phyloP scores from a whole-genome alignment of 2,113 vertebrate species.

The Oncorhynchus clarkii region DNA sequence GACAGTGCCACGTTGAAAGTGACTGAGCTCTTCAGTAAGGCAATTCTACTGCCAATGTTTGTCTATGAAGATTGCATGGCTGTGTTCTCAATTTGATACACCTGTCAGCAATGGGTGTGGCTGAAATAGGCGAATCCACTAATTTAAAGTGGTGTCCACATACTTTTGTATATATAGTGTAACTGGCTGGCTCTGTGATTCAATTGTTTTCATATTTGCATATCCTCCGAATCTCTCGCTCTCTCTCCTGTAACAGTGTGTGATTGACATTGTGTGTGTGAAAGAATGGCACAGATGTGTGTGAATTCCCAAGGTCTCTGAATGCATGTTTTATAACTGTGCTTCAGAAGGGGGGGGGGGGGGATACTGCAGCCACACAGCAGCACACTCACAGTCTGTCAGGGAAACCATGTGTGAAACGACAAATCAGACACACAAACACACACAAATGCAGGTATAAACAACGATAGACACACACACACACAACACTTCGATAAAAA shows the following conservation, averaged over 20 bases:
- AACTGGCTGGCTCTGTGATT: too few relatives aligned
- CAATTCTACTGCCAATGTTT: too few relatives aligned
- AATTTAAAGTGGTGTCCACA: too few relatives aligned
- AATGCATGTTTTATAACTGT: constrained; percentile 64
- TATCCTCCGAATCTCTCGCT: constrained; percentile 43
- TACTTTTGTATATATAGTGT: neutral
- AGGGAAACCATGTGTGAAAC: neutral
- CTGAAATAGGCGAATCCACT: too few relatives aligned
- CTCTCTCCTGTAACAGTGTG: constrained; percentile 53
- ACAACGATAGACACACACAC: neutral
- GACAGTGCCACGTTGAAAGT: too few relatives aligned
- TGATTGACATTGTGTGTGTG: constrained; percentile 59
- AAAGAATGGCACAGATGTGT: constrained; percentile 66
- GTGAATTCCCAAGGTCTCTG: constrained; percentile 70
- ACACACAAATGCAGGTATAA: neutral
- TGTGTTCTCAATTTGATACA: too few relatives aligned
- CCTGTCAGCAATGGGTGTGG: too few relatives aligned
- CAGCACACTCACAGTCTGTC: neutral
- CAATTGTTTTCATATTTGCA: constrained; percentile 44
- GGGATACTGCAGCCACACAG: constrained; percentile 26
- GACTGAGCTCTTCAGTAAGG: too few relatives aligned
- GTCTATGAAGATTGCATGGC: too few relatives aligned
- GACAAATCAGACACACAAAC: neutral
- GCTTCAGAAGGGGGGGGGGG: constrained; percentile 40
- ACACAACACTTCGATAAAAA: neutral